Conservation (phyloP, 2,113 vertebrate genomes). For the Jacana jacana region DNA sequence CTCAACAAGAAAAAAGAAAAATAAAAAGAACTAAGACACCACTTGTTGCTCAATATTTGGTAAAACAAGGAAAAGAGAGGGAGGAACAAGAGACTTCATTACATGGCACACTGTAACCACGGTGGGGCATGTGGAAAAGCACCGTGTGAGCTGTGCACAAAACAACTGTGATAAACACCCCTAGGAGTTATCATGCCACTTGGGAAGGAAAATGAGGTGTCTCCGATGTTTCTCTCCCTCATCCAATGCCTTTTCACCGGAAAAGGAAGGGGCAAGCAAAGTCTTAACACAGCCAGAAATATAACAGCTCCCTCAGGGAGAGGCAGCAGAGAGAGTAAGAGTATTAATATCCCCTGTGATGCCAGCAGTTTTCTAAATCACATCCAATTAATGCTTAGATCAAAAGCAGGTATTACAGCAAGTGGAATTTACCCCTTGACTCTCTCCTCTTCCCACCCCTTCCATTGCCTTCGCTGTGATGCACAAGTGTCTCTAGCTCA, state of each 20-base stretch:
- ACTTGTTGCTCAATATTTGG: background rate
- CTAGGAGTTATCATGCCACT: background rate
- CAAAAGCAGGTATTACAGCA: slow-evolving; percentile 58
- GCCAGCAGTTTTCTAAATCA: slow-evolving; percentile 52
- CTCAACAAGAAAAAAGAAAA: background rate
- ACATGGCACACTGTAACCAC: background rate
- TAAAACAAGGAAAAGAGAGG: background rate
- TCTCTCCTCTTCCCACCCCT: background rate
- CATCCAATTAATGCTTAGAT: slow-evolving; percentile 57
- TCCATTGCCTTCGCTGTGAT: slow-evolving; percentile 2
- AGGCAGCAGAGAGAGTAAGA: background rate
- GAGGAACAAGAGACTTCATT: background rate
- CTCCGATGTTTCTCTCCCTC: background rate
- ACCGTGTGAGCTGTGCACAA: background rate
- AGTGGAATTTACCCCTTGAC: slow-evolving; percentile 48
- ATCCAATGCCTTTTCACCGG: background rate
- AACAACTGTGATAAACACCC: background rate
- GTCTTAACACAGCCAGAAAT: background rate
- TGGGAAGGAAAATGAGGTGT: background rate
- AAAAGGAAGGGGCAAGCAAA: background rate
- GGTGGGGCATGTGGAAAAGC: background rate
- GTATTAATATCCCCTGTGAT: slow-evolving; percentile 39
- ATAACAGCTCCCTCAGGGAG: slow-evolving; percentile 12
- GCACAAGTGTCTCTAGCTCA: slow-evolving; percentile 30
- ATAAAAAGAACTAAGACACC: background rate